These are phyloP conservation scores for Notechis scutatus DNA, from an alignment of 2,113 vertebrate genomes.

Conservation along the genomic window DNA sequence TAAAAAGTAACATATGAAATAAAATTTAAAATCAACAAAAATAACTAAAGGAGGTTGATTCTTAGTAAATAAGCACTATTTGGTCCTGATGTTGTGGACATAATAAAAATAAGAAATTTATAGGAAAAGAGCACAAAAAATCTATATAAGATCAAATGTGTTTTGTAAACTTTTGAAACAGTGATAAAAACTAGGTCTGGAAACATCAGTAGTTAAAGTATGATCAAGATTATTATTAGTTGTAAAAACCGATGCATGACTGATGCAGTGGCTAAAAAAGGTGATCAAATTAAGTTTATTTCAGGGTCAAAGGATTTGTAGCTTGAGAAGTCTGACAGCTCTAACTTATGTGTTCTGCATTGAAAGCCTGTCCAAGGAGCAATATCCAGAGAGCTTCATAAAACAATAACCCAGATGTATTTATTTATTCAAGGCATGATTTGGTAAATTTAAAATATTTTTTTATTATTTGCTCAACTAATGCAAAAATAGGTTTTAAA, in stretches of 20 bases:
- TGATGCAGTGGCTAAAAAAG: not conserved
- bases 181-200: not conserved
- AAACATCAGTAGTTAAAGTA: not conserved
- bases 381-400: not conserved
- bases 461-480: not conserved
- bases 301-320: not conserved
- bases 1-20: not conserved
- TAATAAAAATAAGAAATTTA: not conserved
- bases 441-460: not conserved
- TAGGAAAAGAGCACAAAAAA: not conserved
- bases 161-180: not conserved
- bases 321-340: not conserved
- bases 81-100: not conserved
- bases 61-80: not conserved
- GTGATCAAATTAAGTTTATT: not conserved
- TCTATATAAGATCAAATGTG: not conserved
- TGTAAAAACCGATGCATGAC: not conserved
- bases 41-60: not conserved
- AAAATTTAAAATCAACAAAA: not conserved
- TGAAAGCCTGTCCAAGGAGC: not conserved
- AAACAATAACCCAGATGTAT: not conserved
- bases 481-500: not conserved
- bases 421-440: conserved; percentile 17
- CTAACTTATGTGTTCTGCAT: not conserved
- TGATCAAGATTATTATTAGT: not conserved